These are phyloP conservation scores for Artibeus jamaicensis DNA, from an alignment of 2,797 vertebrate genomes.

Conservation along the genomic window DNA sequence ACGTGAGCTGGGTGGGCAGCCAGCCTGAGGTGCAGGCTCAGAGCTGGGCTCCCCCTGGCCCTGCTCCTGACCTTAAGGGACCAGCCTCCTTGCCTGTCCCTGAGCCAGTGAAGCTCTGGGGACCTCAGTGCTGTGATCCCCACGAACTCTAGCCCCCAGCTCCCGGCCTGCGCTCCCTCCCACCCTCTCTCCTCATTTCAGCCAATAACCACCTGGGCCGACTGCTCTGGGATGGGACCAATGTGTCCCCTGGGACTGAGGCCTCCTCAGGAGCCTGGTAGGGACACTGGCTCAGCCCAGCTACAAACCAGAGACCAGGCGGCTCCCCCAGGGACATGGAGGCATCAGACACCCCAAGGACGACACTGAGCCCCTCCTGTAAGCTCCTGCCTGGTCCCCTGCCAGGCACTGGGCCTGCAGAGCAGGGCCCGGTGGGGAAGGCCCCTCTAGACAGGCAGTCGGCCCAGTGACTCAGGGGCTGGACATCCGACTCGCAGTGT, in stretches of 20 bases:
- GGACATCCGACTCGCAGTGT: neutral
- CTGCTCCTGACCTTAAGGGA: neutral
- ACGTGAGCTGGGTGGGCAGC: fast-evolving
- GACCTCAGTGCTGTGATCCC: neutral
- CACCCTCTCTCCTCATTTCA: neutral
- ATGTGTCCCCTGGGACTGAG: neutral
- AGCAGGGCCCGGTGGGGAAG: neutral
- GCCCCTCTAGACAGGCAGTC: neutral
- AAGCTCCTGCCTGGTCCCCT: neutral
- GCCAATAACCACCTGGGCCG: neutral
- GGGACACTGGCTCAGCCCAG: neutral
- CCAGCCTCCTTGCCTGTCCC: neutral
- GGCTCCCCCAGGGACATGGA: neutral
- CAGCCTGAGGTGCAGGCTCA: neutral
- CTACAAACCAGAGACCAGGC: neutral
- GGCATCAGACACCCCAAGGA: neutral
- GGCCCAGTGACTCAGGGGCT: neutral
- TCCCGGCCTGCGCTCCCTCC: neutral
- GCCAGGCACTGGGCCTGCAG: neutral
- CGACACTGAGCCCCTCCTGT: neutral
- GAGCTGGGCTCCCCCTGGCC: neutral
- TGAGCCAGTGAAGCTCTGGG: neutral
- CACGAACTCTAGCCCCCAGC: neutral
- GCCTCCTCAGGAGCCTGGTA: neutral
- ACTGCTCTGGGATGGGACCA: neutral